Evolutionary conservation across 2,797 vertebrate species (phyloP).

Genomic region (Capromys pilorides): DNA sequence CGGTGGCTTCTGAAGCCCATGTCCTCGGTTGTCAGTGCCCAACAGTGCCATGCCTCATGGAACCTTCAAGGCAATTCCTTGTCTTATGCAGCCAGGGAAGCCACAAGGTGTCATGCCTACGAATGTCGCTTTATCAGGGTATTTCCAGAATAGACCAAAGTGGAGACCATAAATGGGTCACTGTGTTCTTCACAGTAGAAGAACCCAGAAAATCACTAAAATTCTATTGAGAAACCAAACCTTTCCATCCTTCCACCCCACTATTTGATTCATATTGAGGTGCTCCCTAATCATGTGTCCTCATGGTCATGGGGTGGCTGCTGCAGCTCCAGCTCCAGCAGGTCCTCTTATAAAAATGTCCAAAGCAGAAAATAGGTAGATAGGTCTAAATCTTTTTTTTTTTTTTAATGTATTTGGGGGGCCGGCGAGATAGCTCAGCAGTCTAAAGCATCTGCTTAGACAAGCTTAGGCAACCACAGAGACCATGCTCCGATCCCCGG

Average conservation of each 20-base stretch:
- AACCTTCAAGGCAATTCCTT: background rate
- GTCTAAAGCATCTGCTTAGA: too few species aligned
- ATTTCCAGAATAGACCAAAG: background rate
- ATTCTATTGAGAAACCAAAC: background rate
- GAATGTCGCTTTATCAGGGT: background rate
- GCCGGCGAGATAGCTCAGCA: too few species aligned
- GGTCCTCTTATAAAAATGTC: background rate
- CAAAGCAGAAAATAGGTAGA: background rate
- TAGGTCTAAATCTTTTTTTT: too few species aligned
- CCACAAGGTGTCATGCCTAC: background rate
- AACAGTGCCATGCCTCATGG: background rate
- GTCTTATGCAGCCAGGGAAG: background rate
- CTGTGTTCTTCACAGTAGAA: background rate
- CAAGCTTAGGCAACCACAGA: too few species aligned
- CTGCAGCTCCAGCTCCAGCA: background rate
- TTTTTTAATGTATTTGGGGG: too few species aligned
- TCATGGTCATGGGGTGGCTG: background rate
- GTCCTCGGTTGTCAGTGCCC: background rate
- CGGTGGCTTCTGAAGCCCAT: background rate
- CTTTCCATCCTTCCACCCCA: too few species aligned
- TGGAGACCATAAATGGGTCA: background rate
- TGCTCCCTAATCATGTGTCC: background rate
- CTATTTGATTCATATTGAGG: background rate
- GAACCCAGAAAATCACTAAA: background rate
- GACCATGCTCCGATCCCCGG: too few species aligned